A percentile compares a stretch with the other conserved stretches of the same genome.
phyloP scores from a whole-genome alignment of 2,888 invertebrate genomes.

The Macaria notata region DNA sequence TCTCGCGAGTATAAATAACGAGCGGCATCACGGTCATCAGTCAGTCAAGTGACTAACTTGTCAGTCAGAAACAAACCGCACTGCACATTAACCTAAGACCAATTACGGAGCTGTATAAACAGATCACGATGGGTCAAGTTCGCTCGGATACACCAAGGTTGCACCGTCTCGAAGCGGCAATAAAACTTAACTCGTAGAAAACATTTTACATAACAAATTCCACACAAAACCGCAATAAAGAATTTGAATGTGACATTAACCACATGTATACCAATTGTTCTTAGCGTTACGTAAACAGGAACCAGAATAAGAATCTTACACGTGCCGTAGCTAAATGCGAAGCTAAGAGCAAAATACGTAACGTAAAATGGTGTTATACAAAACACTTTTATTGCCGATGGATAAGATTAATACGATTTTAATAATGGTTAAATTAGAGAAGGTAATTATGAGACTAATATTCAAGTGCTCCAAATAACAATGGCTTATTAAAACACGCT shows the following conservation, averaged over 20 bases:
- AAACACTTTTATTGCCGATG: constrained; percentile 1
- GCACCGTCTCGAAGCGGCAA: constrained; percentile 12
- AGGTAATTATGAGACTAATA: constrained; percentile 23
- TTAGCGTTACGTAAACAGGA: constrained; percentile 26
- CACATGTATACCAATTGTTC: constrained; percentile 25
- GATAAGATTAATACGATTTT: constrained; percentile 13
- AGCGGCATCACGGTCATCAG: constrained; percentile 20
- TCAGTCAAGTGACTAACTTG: constrained; percentile 16
- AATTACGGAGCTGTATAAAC: constrained; percentile 31
- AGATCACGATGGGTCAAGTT: constrained; percentile 49
- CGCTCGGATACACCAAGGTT: constrained; percentile 47
- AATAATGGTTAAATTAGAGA: constrained; percentile 26
- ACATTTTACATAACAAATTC: constrained; percentile 24
- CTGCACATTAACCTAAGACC: constrained; percentile 21
- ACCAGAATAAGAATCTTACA: constrained; percentile 16
- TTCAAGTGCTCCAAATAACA: constrained; percentile 48
- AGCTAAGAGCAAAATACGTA: constrained; percentile 6
- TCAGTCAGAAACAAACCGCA: constrained; percentile 18
- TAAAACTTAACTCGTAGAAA: constrained; percentile 20
- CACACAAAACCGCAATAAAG: constrained; percentile 21
- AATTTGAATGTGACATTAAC: constrained; percentile 30
- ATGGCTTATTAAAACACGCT: constrained; percentile 55
- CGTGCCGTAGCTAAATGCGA: constrained; percentile 7
- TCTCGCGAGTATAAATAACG: too few relatives aligned
- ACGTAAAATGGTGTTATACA: neutral